These are phyloP conservation scores for Odontomyia ornata DNA, from an alignment of 2,888 invertebrate genomes.

Conservation along the genomic window DNA sequence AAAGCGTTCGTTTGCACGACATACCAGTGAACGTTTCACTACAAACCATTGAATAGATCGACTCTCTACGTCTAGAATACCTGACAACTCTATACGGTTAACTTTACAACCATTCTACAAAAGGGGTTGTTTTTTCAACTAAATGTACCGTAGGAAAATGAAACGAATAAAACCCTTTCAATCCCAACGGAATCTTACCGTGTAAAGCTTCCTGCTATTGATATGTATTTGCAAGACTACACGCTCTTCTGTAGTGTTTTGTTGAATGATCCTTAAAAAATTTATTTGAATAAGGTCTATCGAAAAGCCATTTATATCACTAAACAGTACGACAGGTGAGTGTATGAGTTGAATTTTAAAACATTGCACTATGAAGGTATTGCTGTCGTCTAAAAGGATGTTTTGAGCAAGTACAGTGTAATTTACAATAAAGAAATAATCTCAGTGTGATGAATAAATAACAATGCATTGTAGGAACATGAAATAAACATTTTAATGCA, in stretches of 20 bases:
- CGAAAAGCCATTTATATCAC: conserved; percentile 44
- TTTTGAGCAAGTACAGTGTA: background rate
- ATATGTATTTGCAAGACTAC: background rate
- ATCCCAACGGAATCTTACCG: conserved; percentile 21
- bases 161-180: conserved; percentile 27
- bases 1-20: background rate
- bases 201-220: conserved; percentile 21
- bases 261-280: conserved; percentile 43
- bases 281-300: conserved; percentile 43
- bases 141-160: background rate
- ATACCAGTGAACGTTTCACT: background rate
- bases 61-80: background rate
- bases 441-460: background rate
- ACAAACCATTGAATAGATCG: background rate
- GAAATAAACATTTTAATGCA: no score
- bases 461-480: background rate
- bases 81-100: background rate
- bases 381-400: background rate
- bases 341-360: conserved; percentile 31
- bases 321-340: conserved; percentile 37
- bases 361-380: background rate
- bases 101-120: conserved; percentile 8
- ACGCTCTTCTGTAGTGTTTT: background rate
- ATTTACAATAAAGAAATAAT: background rate
- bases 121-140: conserved; percentile 32